These are phyloP conservation scores for Trididemnum nubilum DNA, from an alignment of 23 tunicate species.

Conservation along the genomic window DNA sequence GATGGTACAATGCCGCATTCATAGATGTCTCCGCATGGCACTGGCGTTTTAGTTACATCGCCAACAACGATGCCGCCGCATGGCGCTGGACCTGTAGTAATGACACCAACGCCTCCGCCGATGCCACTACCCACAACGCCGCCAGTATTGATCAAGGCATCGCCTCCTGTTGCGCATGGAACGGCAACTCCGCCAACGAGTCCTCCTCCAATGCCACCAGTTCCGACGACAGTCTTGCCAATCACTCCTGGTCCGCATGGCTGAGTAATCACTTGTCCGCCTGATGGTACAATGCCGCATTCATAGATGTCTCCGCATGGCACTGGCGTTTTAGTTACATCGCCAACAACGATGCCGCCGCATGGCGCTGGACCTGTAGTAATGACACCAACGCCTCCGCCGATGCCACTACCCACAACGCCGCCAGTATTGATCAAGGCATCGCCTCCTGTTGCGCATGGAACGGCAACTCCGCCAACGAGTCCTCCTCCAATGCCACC, in stretches of 20 bases:
- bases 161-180: slow-evolving; percentile 19
- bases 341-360: slow-evolving; percentile 1
- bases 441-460: slow-evolving; percentile 16
- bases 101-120: background rate
- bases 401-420: background rate
- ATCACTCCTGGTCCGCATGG: slow-evolving; percentile 18
- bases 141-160: slow-evolving; percentile 2
- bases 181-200: background rate
- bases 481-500: slow-evolving; percentile 18
- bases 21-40: slow-evolving; percentile 17
- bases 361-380: background rate
- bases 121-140: background rate
- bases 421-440: background rate
- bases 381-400: background rate
- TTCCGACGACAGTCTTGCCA: background rate
- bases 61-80: slow-evolving; percentile 4
- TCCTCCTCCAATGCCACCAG: slow-evolving; percentile 15
- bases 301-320: slow-evolving; percentile 2
- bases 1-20: slow-evolving; percentile 5
- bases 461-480: slow-evolving; percentile 19
- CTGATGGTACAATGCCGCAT: slow-evolving; percentile 2
- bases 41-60: background rate
- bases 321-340: background rate
- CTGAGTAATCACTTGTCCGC: background rate
- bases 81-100: background rate